Percentiles rank a stretch among this genome's conserved stretches.
These are phyloP conservation scores for Cremastobaeus sp. DNA, from an alignment of 2,888 invertebrate genomes.

Conservation along the genomic window DNA sequence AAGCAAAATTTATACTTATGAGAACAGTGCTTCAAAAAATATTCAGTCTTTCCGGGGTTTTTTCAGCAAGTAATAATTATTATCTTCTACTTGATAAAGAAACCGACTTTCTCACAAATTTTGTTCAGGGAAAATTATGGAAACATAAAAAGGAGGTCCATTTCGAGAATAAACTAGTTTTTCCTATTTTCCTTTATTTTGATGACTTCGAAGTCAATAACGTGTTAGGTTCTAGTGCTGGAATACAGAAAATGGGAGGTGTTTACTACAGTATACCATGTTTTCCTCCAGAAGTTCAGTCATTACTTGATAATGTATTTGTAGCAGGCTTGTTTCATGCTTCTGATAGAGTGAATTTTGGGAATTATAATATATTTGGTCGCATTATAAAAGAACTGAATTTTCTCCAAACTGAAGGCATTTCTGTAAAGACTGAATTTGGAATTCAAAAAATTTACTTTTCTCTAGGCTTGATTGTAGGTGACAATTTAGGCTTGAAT, in stretches of 20 bases:
- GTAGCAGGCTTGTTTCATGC: conserved; percentile 13
- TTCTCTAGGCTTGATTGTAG: conserved; percentile 9
- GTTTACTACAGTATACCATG: conserved; percentile 10
- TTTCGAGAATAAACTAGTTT: not conserved
- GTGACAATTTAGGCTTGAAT: conserved; percentile 15
- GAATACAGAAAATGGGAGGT: conserved; percentile 3
- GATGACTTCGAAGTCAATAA: conserved; percentile 18
- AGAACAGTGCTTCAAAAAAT: not conserved
- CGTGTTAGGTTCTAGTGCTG: conserved; percentile 3
- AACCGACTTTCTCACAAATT: not conserved
- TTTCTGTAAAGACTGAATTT: not conserved
- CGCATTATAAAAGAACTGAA: conserved; percentile 22
- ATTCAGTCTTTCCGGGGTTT: not conserved
- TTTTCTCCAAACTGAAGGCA: conserved; percentile 9
- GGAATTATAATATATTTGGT: conserved; percentile 7
- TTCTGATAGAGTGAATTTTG: conserved; percentile 7
- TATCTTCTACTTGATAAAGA: not conserved
- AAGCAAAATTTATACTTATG: not conserved
- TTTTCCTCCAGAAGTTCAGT: conserved; percentile 18
- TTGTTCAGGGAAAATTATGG: conserved; percentile 7
- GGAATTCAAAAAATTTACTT: too few relatives aligned
- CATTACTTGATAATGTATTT: conserved; percentile 9
- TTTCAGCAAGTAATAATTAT: not conserved
- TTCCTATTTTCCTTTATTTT: conserved; percentile 12
- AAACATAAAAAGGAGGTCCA: not conserved